Evolutionary conservation across 1,140 invertebrate species (phyloP), one percentile per base, ranked within the genome.

Genomic region (Drosophila ananassae): DNA sequence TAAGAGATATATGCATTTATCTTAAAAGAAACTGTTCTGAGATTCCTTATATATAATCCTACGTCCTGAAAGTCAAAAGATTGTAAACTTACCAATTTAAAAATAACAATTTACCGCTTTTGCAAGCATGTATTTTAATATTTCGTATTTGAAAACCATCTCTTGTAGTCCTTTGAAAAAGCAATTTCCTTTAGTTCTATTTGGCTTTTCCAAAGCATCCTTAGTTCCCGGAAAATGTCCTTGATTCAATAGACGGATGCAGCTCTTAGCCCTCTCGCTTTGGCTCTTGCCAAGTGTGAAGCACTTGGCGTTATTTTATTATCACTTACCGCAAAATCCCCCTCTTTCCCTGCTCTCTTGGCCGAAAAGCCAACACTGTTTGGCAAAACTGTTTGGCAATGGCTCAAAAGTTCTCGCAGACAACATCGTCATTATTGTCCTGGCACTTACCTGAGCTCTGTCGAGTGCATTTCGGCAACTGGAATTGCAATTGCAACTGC

Each of bases 341-440:
- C n/a, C 41, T 3, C n/a, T 3, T 1, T 4, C 41, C 6, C 13
- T 4, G 9, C 41, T 17, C n/a, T 1, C 21, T 50, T 10, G 17
- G 57, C 7, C 12, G 21, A 13, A 46, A 46, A 46, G 12, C 13
- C 39, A 46, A 21, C 44, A 8, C n/a, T 30, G 30, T 17, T 17
- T 17, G 17, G 13, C 50, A 52, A 32, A 28, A 52, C 28, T 30
- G 28, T 53, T 53, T 53, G 51, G 51, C 51, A 53, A 30, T 62
- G 59, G 66, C 59, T 46, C 59, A 64, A 47, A 46, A 68, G 50
- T 52, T 37, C 24, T 5, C 28, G n/a, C 46, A 61, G 44, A 55
- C 51, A 61, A 73, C 79, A 81, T 68, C 79, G 68, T 73, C 78
- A 77, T 81, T 59, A 73, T 81, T 81, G 73, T 81, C 63, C 17